These are phyloP conservation scores for Gadopsis marmoratus DNA, from an alignment of 2,797 vertebrate species.

Conservation along the genomic window DNA sequence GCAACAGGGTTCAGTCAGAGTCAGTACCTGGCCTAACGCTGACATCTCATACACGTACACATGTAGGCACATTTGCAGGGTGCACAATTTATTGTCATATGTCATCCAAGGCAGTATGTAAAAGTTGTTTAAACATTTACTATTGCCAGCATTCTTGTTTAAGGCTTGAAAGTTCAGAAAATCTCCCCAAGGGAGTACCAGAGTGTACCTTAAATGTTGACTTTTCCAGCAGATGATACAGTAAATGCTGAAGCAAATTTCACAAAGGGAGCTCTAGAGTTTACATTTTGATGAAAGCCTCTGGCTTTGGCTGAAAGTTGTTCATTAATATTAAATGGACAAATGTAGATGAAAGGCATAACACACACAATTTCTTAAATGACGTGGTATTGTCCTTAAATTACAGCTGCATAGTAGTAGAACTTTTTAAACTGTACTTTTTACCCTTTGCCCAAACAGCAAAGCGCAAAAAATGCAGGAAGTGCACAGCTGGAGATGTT, in stretches of 20 bases:
- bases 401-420: conserved; percentile 20
- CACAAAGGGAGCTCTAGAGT: conserved; percentile 41
- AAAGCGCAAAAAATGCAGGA: conserved; percentile 5
- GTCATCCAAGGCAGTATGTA: conserved; percentile 15
- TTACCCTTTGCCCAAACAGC: conserved; percentile 4
- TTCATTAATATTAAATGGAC: conserved; percentile 73
- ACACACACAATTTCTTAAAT: conserved; percentile 36
- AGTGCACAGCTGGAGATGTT: background rate
- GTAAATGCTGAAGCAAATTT: conserved; percentile 55
- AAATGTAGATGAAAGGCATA: conserved; percentile 64
- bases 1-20: conserved; percentile 30
- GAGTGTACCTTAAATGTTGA: conserved; percentile 50
- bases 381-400: conserved; percentile 23
- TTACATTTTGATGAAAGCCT: conserved; percentile 64
- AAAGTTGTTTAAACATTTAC: conserved; percentile 41
- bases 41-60: conserved; percentile 15
- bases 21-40: conserved; percentile 16
- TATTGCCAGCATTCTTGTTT: conserved; percentile 51
- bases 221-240: conserved; percentile 48
- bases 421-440: conserved; percentile 11
- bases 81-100: background rate
- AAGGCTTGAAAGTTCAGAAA: conserved; percentile 55
- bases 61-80: conserved; percentile 22
- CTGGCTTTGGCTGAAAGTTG: conserved; percentile 59
- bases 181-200: conserved; percentile 43